phyloP scores from a whole-genome alignment of 2,113 vertebrate genomes.

The Oriolus oriolus region DNA sequence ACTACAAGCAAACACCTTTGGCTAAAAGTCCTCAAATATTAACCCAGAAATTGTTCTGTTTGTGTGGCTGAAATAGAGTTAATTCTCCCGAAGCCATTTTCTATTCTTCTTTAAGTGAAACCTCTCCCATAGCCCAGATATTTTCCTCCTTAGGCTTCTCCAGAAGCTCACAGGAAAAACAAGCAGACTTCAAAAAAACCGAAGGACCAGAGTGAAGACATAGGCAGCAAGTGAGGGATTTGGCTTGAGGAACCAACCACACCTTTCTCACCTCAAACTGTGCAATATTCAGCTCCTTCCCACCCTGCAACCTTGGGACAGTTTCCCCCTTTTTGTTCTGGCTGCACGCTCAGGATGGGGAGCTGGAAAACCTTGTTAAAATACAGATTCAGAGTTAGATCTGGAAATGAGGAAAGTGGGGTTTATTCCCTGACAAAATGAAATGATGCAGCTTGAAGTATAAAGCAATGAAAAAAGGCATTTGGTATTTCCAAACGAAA shows the following conservation, averaged over 20 bases:
- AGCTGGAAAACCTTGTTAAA: not conserved
- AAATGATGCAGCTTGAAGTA: not conserved
- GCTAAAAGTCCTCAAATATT: not conserved
- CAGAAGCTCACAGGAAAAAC: not conserved
- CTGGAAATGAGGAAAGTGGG: fast-evolving
- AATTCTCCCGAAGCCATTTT: not conserved
- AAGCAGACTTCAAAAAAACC: not conserved
- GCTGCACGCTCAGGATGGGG: fast-evolving
- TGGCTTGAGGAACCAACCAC: not conserved
- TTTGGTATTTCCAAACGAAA: not conserved
- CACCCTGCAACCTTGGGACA: not conserved
- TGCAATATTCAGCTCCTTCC: fast-evolving
- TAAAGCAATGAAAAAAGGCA: not conserved
- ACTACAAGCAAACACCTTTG: not conserved
- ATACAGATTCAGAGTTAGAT: not conserved
- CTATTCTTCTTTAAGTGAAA: not conserved
- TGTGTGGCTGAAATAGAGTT: not conserved
- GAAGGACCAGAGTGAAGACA: not conserved
- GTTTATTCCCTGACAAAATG: not conserved
- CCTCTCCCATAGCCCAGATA: not conserved
- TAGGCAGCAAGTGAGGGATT: not conserved
- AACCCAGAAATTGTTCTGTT: not conserved
- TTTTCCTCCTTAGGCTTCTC: not conserved
- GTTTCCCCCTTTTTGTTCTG: not conserved
- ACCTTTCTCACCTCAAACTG: not conserved